Base-by-base conservation (phyloP, 2,888 invertebrate species). In the Lepidocyrtoides sp. region DNA sequence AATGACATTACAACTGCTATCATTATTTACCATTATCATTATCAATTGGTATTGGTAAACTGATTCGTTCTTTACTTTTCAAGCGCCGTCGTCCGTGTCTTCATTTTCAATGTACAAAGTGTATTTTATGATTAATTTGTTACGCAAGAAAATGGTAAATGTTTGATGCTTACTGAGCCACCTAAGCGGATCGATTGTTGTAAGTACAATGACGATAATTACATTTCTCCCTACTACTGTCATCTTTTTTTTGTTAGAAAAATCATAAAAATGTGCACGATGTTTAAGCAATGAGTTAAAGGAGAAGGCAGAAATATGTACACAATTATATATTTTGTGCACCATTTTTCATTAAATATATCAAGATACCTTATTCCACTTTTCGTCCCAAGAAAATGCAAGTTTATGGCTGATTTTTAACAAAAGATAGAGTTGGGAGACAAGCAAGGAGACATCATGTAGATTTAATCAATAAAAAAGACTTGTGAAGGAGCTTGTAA, bases 41-140 rank as follows among this genome's bases (percentile, higher is more conserved):
- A 77, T 32, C 51, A 77, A 77, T 77, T 51, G 77, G 77, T 51
- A 77, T 77, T 77, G 51, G 51, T 77, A 29, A 44, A 32, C 32
- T 48, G 66, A 75, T 75, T 75, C 48, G 44, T 48, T 44, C 23
- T 75, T 8, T 1, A 26, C 7, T 26, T 48, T 75, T 32, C 66
- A 29, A 0, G 5, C 23, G 5, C 20, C 29, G 8, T 29, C 29
- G 2, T n/a, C n/a, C 17, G 20, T 17, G 4, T 4, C 4, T 0
- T 4, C 12, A 2, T 26, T 60, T 14, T 7, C 14, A 8, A 20
- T 26, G 60, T 26, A 23, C 23, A 69, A 69, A 36, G n/a, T n/a
- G 17, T 26, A 23, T 36, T 72, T 14, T 72, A 72, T 72, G 44
- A 44, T 12, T 23, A 48, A 12, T 63, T 26, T 8, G 26, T 75